These are phyloP conservation scores for Platorchestia sp. DNA, from an alignment of 1,140 invertebrate species.

Conservation along the genomic window DNA sequence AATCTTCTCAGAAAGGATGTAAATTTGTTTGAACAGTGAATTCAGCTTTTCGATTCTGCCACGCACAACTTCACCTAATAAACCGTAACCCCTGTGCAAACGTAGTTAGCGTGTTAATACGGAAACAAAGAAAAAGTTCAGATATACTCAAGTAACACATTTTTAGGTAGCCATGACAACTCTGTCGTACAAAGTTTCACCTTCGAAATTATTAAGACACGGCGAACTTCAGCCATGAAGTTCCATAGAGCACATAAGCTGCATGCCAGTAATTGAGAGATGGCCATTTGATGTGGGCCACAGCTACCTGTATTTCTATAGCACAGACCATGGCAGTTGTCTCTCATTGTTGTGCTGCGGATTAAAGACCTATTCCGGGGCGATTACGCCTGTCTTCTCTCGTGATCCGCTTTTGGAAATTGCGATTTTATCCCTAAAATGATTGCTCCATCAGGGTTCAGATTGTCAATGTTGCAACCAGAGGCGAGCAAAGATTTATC, in stretches of 20 bases:
- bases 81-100: too few species aligned
- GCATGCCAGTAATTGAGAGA: neutral
- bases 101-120: too few species aligned
- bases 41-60: too few species aligned
- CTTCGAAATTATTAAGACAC: neutral
- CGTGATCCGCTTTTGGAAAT: conserved; percentile 25
- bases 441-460: neutral
- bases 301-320: conserved; percentile 1
- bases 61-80: too few species aligned
- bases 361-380: neutral
- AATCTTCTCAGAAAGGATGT: too few species aligned
- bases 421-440: conserved; percentile 33
- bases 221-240: neutral
- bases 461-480: neutral
- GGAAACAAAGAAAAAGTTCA: too few species aligned
- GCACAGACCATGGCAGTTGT: neutral
- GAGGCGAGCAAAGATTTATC: neutral
- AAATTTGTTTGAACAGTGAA: too few species aligned
- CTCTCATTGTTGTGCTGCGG: neutral
- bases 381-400: neutral
- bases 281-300: neutral
- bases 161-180: neutral
- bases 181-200: neutral
- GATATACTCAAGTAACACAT: too few species aligned
- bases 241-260: neutral